Conservation (phyloP, 1,140 invertebrate species). For the Caenorhabditis inopinata region DNA sequence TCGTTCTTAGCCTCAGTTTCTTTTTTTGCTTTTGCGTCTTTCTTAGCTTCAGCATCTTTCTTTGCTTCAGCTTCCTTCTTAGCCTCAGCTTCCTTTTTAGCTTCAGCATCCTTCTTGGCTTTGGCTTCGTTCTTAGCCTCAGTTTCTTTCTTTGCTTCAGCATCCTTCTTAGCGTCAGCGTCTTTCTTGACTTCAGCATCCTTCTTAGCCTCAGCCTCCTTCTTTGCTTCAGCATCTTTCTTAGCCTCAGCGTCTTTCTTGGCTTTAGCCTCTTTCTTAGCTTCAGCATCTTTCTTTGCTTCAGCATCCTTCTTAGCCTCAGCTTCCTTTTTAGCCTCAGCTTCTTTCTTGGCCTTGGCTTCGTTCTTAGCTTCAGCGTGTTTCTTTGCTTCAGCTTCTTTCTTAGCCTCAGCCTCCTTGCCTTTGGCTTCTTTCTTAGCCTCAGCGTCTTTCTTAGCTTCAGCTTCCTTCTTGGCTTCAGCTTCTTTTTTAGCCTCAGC, state of each 20-base stretch:
- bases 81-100: neutral
- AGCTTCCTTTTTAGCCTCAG: neutral
- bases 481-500: neutral
- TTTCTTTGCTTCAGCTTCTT: neutral
- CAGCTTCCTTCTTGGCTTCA: neutral
- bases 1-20: neutral
- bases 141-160: neutral
- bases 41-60: neutral
- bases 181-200: neutral
- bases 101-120: neutral
- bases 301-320: neutral
- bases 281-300: neutral
- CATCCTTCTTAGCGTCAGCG: neutral
- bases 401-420: neutral
- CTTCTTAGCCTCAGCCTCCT: neutral
- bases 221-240: neutral
- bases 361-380: neutral
- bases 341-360: neutral
- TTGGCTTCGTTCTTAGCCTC: conserved; percentile 5
- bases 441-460: neutral
- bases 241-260: neutral
- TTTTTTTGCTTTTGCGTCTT: neutral
- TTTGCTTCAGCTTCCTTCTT: neutral
- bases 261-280: conserved; percentile 26
- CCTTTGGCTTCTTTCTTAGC: neutral